A percentile compares a stretch with the other conserved stretches of the same genome.
Conservation (phyloP, 2,888 invertebrate genomes). For the Pegoplata infirma region DNA sequence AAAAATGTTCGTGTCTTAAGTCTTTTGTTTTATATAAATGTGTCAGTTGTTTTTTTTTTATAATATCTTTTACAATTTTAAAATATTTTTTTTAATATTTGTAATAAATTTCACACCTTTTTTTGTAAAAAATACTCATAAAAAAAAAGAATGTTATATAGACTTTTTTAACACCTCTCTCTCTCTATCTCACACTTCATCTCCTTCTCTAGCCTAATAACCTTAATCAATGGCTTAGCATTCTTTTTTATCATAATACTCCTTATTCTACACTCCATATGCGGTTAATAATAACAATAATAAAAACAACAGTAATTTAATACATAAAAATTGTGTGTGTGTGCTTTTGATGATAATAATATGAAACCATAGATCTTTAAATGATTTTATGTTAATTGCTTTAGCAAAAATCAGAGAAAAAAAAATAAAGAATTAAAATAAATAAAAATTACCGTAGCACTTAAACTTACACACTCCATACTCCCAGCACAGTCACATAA, state of each 20-base stretch:
- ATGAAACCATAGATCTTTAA: constrained; percentile 25
- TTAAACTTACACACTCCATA: not conserved
- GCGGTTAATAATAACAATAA: not conserved
- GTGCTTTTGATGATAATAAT: not conserved
- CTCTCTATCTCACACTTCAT: not conserved
- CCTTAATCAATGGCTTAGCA: constrained; percentile 46
- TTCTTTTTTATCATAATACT: constrained; percentile 4
- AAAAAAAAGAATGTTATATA: constrained; percentile 11
- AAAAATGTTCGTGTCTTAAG: too few relatives aligned
- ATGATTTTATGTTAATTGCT: constrained; percentile 35
- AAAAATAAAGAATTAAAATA: not conserved
- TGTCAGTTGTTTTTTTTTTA: too few relatives aligned
- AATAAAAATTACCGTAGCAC: constrained; percentile 8
- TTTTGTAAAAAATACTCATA: constrained; percentile 2
- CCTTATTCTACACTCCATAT: not conserved
- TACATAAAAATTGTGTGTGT: not conserved
- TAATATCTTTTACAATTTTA: not conserved
- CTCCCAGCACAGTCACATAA: not conserved
- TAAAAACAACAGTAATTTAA: constrained; percentile 24
- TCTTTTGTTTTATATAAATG: too few relatives aligned
- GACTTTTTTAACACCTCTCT: too few relatives aligned
- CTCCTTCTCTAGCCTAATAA: constrained; percentile 48
- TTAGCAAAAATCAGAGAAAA: not conserved
- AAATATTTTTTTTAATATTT: not conserved
- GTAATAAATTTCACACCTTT: constrained; percentile 30